Percentiles rank a stretch among this genome's conserved stretches.
Conservation (phyloP, 1,140 invertebrate species). For the Lepidurus arcticus region DNA sequence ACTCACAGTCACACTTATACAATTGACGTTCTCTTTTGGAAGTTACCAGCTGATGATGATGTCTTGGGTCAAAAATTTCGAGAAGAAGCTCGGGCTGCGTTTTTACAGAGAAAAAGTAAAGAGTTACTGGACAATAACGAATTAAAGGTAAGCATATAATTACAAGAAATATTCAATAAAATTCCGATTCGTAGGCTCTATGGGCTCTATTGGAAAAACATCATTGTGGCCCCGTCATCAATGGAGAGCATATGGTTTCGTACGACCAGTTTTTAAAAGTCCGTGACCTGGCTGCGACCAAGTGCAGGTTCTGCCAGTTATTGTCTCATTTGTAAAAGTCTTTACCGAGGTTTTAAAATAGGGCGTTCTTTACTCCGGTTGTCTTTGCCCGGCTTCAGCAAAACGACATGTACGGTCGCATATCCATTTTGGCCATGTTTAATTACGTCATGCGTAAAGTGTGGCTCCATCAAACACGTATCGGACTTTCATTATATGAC, state of each 20-base stretch:
- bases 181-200: conserved; percentile 50
- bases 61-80: conserved; percentile 69
- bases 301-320: conserved; percentile 55
- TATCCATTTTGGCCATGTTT: conserved; percentile 77
- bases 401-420: conserved; percentile 71
- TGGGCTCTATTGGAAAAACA: conserved; percentile 77
- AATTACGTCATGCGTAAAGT: conserved; percentile 94
- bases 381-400: conserved; percentile 81
- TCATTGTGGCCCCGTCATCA: conserved; percentile 59
- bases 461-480: conserved; percentile 87
- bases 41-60: conserved; percentile 68
- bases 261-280: conserved; percentile 79
- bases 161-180: conserved; percentile 5
- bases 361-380: conserved; percentile 72
- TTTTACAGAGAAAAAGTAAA: conserved; percentile 74
- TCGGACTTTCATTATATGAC: conserved; percentile 89
- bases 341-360: conserved; percentile 37
- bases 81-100: conserved; percentile 77
- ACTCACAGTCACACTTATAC: conserved; percentile 29
- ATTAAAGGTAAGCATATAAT: conserved; percentile 55
- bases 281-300: conserved; percentile 58
- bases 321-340: background rate
- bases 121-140: conserved; percentile 81
- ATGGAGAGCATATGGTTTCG: conserved; percentile 75
- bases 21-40: conserved; percentile 31